These are phyloP conservation scores for Lethrus apterus DNA, from an alignment of 1,140 invertebrate genomes.

Conservation along the genomic window DNA sequence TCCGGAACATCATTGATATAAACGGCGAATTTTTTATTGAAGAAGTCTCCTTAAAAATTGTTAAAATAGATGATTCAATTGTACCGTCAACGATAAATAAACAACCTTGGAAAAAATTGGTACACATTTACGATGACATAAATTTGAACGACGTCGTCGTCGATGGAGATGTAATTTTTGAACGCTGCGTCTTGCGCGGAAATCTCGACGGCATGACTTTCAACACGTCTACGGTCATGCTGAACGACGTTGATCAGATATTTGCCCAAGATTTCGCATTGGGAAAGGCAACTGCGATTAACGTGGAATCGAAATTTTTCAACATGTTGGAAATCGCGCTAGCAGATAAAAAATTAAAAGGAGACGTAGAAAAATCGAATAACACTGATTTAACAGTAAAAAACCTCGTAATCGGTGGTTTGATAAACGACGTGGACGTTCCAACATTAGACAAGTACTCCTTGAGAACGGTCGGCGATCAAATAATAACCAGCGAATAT, in stretches of 20 bases:
- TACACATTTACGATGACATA: slow-evolving; percentile 21
- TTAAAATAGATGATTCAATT: slow-evolving; percentile 22
- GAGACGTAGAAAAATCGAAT: slow-evolving; percentile 14
- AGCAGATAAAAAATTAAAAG: background rate
- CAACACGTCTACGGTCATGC: slow-evolving; percentile 22
- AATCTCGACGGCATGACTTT: slow-evolving; percentile 24
- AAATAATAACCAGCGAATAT: slow-evolving; percentile 25
- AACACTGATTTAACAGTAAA: slow-evolving; percentile 26
- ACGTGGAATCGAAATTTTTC: slow-evolving; percentile 20
- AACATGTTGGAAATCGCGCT: slow-evolving; percentile 13
- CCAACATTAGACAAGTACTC: slow-evolving; percentile 29
- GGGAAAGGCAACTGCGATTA: slow-evolving; percentile 13
- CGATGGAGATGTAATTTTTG: slow-evolving; percentile 24
- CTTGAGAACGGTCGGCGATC: slow-evolving; percentile 29
- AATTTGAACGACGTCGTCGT: slow-evolving; percentile 23
- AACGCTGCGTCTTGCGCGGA: slow-evolving; percentile 19
- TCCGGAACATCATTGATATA: slow-evolving; percentile 27
- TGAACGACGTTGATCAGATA: slow-evolving; percentile 28
- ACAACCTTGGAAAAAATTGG: slow-evolving; percentile 20
- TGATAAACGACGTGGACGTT: slow-evolving; percentile 34
- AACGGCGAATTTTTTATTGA: slow-evolving; percentile 21
- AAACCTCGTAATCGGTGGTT: slow-evolving; percentile 30
- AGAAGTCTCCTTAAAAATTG: slow-evolving; percentile 21
- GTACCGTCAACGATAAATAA: slow-evolving; percentile 26
- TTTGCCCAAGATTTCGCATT: slow-evolving; percentile 18